phyloP scores from a whole-genome alignment of 1,140 invertebrate species.

The Scylla paramamosain region DNA sequence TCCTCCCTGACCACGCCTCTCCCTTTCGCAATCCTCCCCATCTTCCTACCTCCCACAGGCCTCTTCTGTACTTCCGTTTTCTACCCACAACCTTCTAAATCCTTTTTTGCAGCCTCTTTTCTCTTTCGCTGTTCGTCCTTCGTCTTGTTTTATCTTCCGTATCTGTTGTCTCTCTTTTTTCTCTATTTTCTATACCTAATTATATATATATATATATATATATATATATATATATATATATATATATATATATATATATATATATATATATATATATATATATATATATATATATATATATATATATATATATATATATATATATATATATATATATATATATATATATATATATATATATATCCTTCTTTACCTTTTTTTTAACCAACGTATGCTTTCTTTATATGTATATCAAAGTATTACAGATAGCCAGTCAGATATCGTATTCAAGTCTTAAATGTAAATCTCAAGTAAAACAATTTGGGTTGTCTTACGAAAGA shows the following conservation, averaged over 20 bases:
- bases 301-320: neutral
- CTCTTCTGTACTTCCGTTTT: neutral
- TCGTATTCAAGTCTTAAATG: too few species aligned
- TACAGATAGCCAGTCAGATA: too few species aligned
- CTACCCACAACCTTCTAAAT: neutral
- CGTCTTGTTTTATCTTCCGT: neutral
- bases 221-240: slow-evolving; percentile 52
- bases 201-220: slow-evolving; percentile 27
- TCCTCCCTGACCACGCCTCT: neutral
- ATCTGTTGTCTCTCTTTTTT: neutral
- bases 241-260: slow-evolving; percentile 49
- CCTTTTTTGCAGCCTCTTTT: neutral
- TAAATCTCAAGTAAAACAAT: too few species aligned
- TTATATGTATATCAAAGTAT: too few species aligned
- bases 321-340: too few species aligned
- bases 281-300: slow-evolving; percentile 51
- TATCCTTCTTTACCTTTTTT: too few species aligned
- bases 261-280: slow-evolving; percentile 53
- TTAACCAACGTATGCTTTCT: too few species aligned
- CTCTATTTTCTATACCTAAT: neutral
- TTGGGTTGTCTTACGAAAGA: too few species aligned
- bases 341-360: too few species aligned
- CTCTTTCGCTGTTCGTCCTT: neutral
- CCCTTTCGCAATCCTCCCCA: slow-evolving; percentile 6
- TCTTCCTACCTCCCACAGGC: neutral